These are phyloP conservation scores for Meiosimyza decipiens DNA, from an alignment of 2,888 invertebrate species.

Conservation along the genomic window DNA sequence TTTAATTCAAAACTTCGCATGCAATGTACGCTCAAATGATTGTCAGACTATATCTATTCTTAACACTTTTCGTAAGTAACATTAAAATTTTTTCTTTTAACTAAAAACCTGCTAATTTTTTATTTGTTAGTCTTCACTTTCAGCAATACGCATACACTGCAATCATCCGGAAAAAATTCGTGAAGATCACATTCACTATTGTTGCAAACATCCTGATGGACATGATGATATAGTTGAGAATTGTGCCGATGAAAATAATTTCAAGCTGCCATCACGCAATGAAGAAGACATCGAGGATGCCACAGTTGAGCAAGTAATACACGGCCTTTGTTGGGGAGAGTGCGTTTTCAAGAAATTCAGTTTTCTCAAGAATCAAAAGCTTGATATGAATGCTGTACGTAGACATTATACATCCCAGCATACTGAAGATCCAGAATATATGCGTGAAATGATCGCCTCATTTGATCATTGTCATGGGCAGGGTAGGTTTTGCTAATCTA, in stretches of 20 bases:
- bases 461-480: constrained; percentile 50
- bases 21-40: neutral
- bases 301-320: constrained; percentile 50
- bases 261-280: constrained; percentile 46
- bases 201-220: constrained; percentile 56
- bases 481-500: constrained; percentile 33
- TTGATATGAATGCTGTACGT: constrained; percentile 51
- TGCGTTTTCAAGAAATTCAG: constrained; percentile 53
- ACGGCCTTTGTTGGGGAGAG: constrained; percentile 51
- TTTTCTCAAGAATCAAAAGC: constrained; percentile 43
- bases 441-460: constrained; percentile 52
- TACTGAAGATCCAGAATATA: constrained; percentile 52
- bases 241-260: constrained; percentile 50
- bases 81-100: neutral
- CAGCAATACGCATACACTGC: constrained; percentile 43
- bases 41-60: neutral
- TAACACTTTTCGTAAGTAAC: neutral
- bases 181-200: constrained; percentile 55
- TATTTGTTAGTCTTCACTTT: neutral
- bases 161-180: constrained; percentile 48
- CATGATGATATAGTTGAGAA: constrained; percentile 50
- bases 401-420: constrained; percentile 46
- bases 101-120: neutral
- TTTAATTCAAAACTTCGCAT: neutral
- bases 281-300: constrained; percentile 53